Base-by-base conservation (phyloP, 2,113 vertebrate genomes). In the Lasiurus cinereus region DNA sequence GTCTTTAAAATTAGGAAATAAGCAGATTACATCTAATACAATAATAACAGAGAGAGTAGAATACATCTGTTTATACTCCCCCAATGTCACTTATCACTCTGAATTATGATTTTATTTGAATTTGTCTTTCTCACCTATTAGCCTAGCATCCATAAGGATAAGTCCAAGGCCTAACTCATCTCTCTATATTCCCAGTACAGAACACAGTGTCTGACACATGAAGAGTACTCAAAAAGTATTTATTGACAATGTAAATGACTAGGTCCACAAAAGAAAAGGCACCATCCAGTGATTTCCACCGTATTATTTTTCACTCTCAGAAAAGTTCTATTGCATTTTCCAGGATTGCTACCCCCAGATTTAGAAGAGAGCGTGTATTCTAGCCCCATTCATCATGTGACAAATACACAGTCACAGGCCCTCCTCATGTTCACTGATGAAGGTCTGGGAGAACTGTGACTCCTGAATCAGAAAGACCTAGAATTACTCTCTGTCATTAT, bases 191-290 rank as follows among this genome's bases (percentile, higher is more conserved):
- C 6, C 27, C 10, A 79, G 18, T 5, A 83, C 4, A 80, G 74
- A 88, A 72, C 43, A 67, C 14, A 80, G 67, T 27, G 27, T 88
- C 39, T 88, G 54, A 85, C 8, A 22, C 48, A 70, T 5, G 29
- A 39, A 39, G 77, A 93, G 10, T 52, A 94, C 39, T 93, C 64
- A 84, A 36, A 88, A 85, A 83, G 16, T 52, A 67, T 54, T 66
- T 90, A 33, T 62, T 83, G 36, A 50, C 24, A 70, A 43, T 22
- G 24, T 89, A 48, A 66, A 64, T 87, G 22, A 78, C 64, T 70
- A 39, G 27, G 48, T 83, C 15, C 4, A 33, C 27, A 83, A 54
- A 77, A 70, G 43, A 79, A 85, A 94, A 83, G 43, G 15, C 46
- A 76, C 39, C 52, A 24, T 19, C 22, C 59, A 86, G 27, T 13